Base-by-base conservation (phyloP, 1,140 invertebrate genomes). In the Dolichoris vasculosae region DNA sequence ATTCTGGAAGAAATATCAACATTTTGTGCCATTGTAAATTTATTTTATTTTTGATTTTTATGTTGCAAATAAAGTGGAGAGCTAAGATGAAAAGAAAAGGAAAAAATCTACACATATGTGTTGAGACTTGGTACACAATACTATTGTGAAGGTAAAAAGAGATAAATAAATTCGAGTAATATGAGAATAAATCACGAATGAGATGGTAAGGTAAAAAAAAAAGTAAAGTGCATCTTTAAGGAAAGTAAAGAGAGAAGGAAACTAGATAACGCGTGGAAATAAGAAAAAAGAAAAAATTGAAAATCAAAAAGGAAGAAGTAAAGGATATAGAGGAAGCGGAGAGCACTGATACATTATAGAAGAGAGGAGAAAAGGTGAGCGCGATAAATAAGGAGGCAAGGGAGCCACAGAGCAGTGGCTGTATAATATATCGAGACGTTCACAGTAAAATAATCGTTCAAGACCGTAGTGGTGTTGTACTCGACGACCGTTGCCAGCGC, bases 401-500 rank as follows among this genome's bases (percentile, higher is more conserved):
- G 15, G 59, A 38, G 85, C 40, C 48, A 78, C 35, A 59, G 23
- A 81, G 77, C 23, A 83, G 23, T 23, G 48, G 85, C 67, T 82
- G 63, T 51, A 32, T 82, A 83, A 51, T 30, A 43, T 75, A 51
- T 23, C 51, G 75, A 85, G 64, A 51, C 63, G 76, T 87, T 89
- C 88, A 88, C 89, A 91, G 92, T 92, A 92, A 93, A 93, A 93
- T 93, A 92, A 92, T 92, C 91, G 92, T 89, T 92, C 91, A 92
- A 93, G 92, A 91, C 91, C 90, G 88, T 87, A 87, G 90, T 76
- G 84, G 78, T 92, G 92, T 92, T 93, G 91, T 91, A 92, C 91
- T 88, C 92, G 89, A 86, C 69, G 75, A 43, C 26, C 48, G 23
- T 2, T 43, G 43, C 75, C 86, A 87, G 86, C 84, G 83, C 38